These are phyloP conservation scores for Idaea dimidiata DNA, from an alignment of 2,888 invertebrate species.

Conservation along the genomic window DNA sequence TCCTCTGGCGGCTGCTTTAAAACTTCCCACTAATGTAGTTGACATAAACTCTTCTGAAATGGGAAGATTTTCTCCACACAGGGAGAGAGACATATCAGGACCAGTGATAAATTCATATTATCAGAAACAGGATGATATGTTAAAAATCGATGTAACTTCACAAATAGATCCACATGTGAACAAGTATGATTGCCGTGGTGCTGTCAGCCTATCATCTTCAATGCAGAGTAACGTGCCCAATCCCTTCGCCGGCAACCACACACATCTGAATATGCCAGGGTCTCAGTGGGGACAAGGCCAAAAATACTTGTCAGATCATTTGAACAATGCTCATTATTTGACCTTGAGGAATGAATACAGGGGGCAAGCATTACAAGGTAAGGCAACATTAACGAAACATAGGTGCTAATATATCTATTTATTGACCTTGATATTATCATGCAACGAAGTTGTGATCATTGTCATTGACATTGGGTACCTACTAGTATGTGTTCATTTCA, in stretches of 20 bases:
- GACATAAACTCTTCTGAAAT: slow-evolving; percentile 84
- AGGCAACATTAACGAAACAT: slow-evolving; percentile 13
- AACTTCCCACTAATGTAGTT: slow-evolving; percentile 82
- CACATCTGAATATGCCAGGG: slow-evolving; percentile 89
- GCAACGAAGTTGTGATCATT: background rate
- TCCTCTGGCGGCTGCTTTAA: slow-evolving; percentile 75
- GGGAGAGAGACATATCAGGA: slow-evolving; percentile 83
- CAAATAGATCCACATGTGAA: slow-evolving; percentile 81
- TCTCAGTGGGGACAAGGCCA: slow-evolving; percentile 85
- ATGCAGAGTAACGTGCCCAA: slow-evolving; percentile 90
- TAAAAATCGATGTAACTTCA: slow-evolving; percentile 55
- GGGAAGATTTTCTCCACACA: slow-evolving; percentile 83
- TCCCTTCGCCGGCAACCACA: slow-evolving; percentile 82
- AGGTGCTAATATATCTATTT: background rate
- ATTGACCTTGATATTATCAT: background rate
- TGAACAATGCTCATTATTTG: slow-evolving; percentile 84
- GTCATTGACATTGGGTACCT: background rate
- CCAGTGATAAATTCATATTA: slow-evolving; percentile 79
- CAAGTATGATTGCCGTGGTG: slow-evolving; percentile 85
- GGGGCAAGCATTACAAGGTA: slow-evolving; percentile 57
- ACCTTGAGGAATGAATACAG: slow-evolving; percentile 76
- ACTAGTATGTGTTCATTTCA: background rate
- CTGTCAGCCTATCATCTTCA: slow-evolving; percentile 83
- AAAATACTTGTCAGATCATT: slow-evolving; percentile 85
- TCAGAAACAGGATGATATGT: slow-evolving; percentile 43